Percentiles rank a stretch among this genome's conserved stretches.
Evolutionary conservation across 2,113 vertebrate species (phyloP).

Genomic region (Cyanoliseus patagonus): DNA sequence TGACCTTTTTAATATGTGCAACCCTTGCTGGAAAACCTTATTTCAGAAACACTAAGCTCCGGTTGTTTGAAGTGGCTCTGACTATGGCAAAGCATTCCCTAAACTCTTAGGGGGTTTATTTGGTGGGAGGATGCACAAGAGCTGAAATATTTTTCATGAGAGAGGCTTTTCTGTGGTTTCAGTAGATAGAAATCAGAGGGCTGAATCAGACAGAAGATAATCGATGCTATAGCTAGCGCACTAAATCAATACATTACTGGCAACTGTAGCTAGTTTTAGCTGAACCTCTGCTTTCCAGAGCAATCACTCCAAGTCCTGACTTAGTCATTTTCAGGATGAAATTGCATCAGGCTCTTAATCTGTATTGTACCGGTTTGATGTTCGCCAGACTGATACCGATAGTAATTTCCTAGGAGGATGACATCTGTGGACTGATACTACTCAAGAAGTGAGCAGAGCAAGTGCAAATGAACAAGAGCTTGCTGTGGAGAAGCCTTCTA

Average conservation of each 20-base stretch:
- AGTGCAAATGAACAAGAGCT: not conserved
- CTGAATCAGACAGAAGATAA: slow-evolving; percentile 50
- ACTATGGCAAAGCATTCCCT: not conserved
- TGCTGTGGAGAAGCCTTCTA: not conserved
- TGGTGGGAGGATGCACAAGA: not conserved
- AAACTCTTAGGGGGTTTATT: not conserved
- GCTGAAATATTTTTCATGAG: not conserved
- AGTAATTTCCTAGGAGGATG: not conserved
- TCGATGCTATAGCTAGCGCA: slow-evolving; percentile 38
- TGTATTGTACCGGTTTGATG: not conserved
- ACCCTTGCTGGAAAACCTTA: slow-evolving; percentile 4
- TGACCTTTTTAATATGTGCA: slow-evolving; percentile 50
- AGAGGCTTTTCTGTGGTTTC: slow-evolving; percentile 32
- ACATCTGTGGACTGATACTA: not conserved
- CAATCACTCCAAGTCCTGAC: slow-evolving; percentile 56
- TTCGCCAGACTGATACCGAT: not conserved
- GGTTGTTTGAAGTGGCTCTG: not conserved
- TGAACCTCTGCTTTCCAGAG: slow-evolving; percentile 59
- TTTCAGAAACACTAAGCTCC: not conserved
- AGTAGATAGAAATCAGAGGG: slow-evolving; percentile 35
- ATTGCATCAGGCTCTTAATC: slow-evolving; percentile 57
- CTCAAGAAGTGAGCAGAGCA: not conserved
- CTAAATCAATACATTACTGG: slow-evolving; percentile 69
- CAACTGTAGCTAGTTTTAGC: slow-evolving; percentile 56
- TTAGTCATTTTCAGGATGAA: slow-evolving; percentile 65